Base-by-base conservation (phyloP, 1,140 invertebrate species). In the Asobara japonica region DNA sequence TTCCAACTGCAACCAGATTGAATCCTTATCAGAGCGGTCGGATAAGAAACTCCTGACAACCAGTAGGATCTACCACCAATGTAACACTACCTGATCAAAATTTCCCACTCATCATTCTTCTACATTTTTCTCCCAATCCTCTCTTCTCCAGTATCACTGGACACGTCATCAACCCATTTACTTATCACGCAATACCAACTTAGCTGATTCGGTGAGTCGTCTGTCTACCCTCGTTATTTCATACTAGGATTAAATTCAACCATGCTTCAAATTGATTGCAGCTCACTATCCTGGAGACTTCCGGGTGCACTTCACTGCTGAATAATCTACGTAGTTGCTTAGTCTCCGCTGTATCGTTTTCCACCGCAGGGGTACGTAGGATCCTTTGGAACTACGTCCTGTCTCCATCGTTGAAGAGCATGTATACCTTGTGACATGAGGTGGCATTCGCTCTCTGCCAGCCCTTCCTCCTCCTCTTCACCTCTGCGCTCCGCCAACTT, bases 261-360 rank as follows among this genome's bases (percentile, higher is more conserved):
- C 61, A 71, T 65, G 61, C 61, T 48, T 65, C 25, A 71, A 71
- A 71, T 71, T 65, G 69, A 71, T 71, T 64, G 69, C 61, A 29
- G 31, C 61, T 65, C 69, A 38, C 56, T 71, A 25, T 36, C 27
- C 60, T 22, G 13, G 29, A 70, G 56, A 16, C 36, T 70, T 70
- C 68, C 56, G 69, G 69, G 60, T 25, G n/a, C 29, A 13, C 18
- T 33, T 64, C 38, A 16, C 56, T 71, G 13, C 60, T 71, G 69
- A 71, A 71, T 71, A 71, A 71, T 41, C 36, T 65, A 71, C 64
- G 36, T 56, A 70, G 56, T 70, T 51, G 60, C 31, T 16, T 51
- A 16, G 61, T 65, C 38, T 33, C n/a, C 16, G n/a, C 38, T 38
- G 41, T 67, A 61, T 60, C 31, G 29, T 60, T 30, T 67, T 30